phyloP scores from a whole-genome alignment of 37 sponge, comb jelly and placozoan genomes.

The Diacarnus erythraeanus region DNA sequence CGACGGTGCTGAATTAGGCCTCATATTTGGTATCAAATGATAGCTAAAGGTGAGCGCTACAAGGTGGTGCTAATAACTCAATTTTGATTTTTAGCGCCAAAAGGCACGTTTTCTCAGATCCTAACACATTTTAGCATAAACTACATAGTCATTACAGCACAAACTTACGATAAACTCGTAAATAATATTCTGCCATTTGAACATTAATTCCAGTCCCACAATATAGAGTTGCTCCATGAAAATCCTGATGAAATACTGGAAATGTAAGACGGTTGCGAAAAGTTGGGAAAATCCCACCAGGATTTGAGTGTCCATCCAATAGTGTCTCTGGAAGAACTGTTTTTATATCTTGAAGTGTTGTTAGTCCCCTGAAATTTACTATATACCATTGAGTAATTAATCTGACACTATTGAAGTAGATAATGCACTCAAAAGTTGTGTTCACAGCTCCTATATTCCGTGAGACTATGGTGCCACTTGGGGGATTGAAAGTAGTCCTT shows the following conservation, averaged over 20 bases:
- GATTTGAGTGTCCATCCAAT: not conserved
- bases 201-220: not conserved
- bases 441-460: not conserved
- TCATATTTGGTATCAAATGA: too few species aligned
- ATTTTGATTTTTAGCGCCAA: too few species aligned
- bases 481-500: too few species aligned
- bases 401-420: not conserved
- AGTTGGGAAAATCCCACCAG: not conserved
- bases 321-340: not conserved
- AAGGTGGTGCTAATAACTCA: too few species aligned
- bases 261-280: not conserved
- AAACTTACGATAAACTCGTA: slow-evolving; percentile 1
- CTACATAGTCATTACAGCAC: not conserved
- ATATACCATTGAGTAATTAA: not conserved
- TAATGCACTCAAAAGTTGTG: not conserved
- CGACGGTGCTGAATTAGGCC: too few species aligned
- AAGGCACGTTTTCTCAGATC: too few species aligned
- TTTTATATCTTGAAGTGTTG: not conserved
- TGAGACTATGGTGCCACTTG: not conserved
- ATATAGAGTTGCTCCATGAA: not conserved
- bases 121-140: too few species aligned
- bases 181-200: not conserved
- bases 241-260: not conserved
- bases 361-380: not conserved
- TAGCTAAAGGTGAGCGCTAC: too few species aligned